phyloP scores from a whole-genome alignment of 2,797 vertebrate species.

The Melanotaenia maccullochi region DNA sequence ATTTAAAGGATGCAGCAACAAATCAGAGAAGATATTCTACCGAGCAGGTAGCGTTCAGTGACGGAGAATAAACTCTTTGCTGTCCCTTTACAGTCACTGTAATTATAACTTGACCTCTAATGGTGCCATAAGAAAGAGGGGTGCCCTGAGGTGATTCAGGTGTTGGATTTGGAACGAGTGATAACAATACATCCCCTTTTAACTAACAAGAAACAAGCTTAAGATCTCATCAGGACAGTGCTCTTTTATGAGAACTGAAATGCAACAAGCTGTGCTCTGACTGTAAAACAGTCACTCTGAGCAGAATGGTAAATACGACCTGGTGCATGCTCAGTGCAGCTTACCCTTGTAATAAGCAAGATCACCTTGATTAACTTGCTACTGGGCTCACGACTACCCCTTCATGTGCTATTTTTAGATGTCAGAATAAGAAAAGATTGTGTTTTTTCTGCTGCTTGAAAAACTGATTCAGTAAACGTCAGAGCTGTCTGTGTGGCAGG shows the following conservation, averaged over 20 bases:
- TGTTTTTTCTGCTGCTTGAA: slow-evolving; percentile 28
- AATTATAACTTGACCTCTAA: slow-evolving; percentile 54
- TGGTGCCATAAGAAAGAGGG: slow-evolving; percentile 43
- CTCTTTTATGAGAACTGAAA: slow-evolving; percentile 32
- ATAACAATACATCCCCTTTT: slow-evolving; percentile 52
- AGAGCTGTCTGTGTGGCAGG: slow-evolving; percentile 12
- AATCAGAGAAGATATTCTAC: slow-evolving; percentile 42
- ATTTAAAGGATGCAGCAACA: slow-evolving; percentile 32
- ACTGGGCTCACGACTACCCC: slow-evolving; percentile 33
- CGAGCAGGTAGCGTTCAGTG: slow-evolving; percentile 35
- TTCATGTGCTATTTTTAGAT: slow-evolving; percentile 33
- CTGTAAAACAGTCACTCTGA: slow-evolving; percentile 10
- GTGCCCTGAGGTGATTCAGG: slow-evolving; percentile 42
- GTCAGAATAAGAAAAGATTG: slow-evolving; percentile 36
- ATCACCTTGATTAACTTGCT: slow-evolving; percentile 54
- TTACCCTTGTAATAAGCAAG: not conserved
- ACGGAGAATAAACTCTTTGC: slow-evolving; percentile 30
- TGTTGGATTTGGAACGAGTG: slow-evolving; percentile 51
- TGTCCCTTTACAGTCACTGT: slow-evolving; percentile 52
- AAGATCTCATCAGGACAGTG: slow-evolving; percentile 42
- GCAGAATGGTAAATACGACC: slow-evolving; percentile 42
- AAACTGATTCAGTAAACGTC: slow-evolving; percentile 1
- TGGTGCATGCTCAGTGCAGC: slow-evolving; percentile 28
- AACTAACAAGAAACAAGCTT: slow-evolving; percentile 44
- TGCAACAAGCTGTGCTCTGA: slow-evolving; percentile 17